Conservation (phyloP, 2,888 invertebrate species). For the Dione vanillae region DNA sequence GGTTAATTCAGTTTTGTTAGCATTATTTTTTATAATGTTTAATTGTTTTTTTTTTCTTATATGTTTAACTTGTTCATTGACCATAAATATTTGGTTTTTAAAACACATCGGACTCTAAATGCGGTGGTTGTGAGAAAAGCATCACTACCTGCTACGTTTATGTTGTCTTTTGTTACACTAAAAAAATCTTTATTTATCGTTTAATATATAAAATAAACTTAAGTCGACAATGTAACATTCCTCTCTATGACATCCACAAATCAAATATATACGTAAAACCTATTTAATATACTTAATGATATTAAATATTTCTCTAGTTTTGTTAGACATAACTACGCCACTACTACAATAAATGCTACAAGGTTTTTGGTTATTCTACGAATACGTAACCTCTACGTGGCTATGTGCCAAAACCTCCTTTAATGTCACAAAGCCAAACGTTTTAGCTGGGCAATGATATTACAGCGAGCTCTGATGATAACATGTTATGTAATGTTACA, state of each 20-base stretch:
- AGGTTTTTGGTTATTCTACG: slow-evolving; percentile 16
- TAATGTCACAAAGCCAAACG: slow-evolving; percentile 10
- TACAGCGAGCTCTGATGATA: slow-evolving; percentile 10
- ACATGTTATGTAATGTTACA: background rate
- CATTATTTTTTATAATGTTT: too few relatives aligned
- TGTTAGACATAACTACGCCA: background rate
- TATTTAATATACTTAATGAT: background rate
- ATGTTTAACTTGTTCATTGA: too few relatives aligned
- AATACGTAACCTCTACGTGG: background rate
- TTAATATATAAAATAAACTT: too few relatives aligned
- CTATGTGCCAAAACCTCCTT: slow-evolving; percentile 16
- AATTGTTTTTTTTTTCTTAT: too few relatives aligned
- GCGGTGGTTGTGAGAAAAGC: too few relatives aligned
- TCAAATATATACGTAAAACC: background rate
- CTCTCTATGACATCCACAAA: background rate
- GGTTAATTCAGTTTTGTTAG: too few relatives aligned
- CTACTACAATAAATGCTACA: slow-evolving; percentile 12
- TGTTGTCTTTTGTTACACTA: too few relatives aligned
- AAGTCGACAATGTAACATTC: too few relatives aligned
- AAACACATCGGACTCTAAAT: too few relatives aligned
- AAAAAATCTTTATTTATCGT: too few relatives aligned
- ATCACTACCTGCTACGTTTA: too few relatives aligned
- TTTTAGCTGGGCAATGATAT: slow-evolving; percentile 17
- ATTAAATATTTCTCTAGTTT: background rate
- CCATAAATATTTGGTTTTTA: too few relatives aligned